A percentile compares a stretch with the other conserved stretches of the same genome.
These are phyloP conservation scores for Patella pellucida DNA, from an alignment of 2,888 invertebrate genomes.

Conservation along the genomic window DNA sequence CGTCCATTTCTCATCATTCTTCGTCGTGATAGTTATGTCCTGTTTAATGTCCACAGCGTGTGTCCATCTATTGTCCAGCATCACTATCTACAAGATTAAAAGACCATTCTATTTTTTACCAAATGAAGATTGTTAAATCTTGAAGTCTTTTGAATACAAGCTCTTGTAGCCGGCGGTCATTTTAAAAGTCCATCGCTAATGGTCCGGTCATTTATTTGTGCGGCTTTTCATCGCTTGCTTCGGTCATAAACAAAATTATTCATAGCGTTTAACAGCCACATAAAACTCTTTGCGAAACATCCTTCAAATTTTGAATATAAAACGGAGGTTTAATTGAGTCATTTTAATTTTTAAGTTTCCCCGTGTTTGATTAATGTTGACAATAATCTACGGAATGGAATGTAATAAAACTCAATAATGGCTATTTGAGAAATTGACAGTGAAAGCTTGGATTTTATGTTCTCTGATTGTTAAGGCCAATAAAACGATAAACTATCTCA, in stretches of 20 bases:
- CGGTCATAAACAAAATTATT: too few species aligned
- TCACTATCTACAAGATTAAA: slow-evolving; percentile 3
- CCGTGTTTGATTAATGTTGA: not conserved
- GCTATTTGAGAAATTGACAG: slow-evolving; percentile 9
- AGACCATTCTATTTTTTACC: slow-evolving; percentile 5
- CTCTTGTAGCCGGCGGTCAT: not conserved
- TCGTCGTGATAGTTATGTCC: not conserved
- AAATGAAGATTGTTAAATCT: slow-evolving; percentile 9
- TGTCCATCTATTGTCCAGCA: not conserved
- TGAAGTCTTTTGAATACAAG: not conserved
- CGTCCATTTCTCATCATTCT: not conserved
- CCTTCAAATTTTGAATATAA: not conserved
- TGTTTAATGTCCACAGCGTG: slow-evolving; percentile 9
- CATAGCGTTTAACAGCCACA: not conserved
- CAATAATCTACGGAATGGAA: not conserved
- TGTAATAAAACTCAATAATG: slow-evolving; percentile 1
- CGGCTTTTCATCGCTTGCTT: too few species aligned
- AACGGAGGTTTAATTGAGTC: slow-evolving; percentile 5
- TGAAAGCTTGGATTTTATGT: not conserved
- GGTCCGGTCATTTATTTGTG: too few species aligned
- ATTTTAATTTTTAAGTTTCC: not conserved
- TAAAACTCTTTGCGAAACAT: slow-evolving; percentile 4
- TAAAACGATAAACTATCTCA: not conserved
- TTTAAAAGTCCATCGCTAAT: not conserved
- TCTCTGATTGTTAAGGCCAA: not conserved